Conservation (phyloP, 2,113 vertebrate genomes). For the Prietella phreatophila region DNA sequence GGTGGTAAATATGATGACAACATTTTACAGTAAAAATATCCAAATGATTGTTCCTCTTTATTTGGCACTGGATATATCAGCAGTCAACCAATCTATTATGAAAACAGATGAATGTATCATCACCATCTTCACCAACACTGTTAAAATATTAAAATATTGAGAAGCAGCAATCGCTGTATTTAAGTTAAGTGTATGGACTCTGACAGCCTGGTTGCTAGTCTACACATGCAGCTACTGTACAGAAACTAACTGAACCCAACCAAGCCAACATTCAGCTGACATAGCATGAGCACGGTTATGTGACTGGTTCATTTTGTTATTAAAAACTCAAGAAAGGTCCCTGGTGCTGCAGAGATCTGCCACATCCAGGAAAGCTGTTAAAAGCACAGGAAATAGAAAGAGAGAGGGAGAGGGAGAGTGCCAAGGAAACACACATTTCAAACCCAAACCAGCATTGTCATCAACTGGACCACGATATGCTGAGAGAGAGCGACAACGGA, state of each 20-base stretch:
- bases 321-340: slow-evolving; percentile 22
- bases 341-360: slow-evolving; percentile 59
- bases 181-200: background rate
- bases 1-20: background rate
- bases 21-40: background rate
- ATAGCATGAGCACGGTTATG: slow-evolving; percentile 8
- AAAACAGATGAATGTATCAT: background rate
- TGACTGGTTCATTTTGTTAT: background rate
- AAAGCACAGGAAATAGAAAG: slow-evolving; percentile 59
- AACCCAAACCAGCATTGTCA: slow-evolving; percentile 69
- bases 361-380: slow-evolving; percentile 39
- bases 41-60: background rate
- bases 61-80: background rate
- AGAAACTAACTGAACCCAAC: background rate
- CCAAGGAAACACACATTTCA: slow-evolving; percentile 76
- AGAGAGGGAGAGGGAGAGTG: slow-evolving; percentile 33
- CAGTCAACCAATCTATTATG: background rate
- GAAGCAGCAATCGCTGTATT: background rate
- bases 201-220: slow-evolving; percentile 32
- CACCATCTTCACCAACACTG: background rate
- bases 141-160: background rate
- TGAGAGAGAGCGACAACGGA: slow-evolving; percentile 57
- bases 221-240: slow-evolving; percentile 1
- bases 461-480: slow-evolving; percentile 69
- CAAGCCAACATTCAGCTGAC: slow-evolving; percentile 15